A percentile compares a stretch with the other conserved stretches of the same genome.
Conservation (phyloP, 2,797 vertebrate genomes). For the Oreochromis mossambicus region DNA sequence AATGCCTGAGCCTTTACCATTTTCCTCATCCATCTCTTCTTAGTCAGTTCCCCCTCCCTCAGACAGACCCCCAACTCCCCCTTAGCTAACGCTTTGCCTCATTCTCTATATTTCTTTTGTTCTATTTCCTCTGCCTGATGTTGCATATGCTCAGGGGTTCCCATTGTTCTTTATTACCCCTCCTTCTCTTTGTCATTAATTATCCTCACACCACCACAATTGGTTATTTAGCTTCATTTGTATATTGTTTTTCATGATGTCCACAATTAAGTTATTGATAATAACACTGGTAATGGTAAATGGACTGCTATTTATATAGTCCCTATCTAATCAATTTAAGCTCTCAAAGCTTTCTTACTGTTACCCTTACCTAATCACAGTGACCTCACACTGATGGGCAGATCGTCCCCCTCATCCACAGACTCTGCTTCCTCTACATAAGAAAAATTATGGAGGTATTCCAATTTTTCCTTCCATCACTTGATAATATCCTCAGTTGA, state of each 20-base stretch:
- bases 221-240: constrained; percentile 9
- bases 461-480: not conserved
- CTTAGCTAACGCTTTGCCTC: not conserved
- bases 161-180: constrained; percentile 34
- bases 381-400: not conserved
- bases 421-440: not conserved
- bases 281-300: not conserved
- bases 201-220: not conserved
- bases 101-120: constrained; percentile 44
- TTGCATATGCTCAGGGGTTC: not conserved
- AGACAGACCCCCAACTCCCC: not conserved
- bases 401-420: not conserved
- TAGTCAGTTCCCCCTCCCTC: not conserved
- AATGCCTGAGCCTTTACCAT: constrained; percentile 26
- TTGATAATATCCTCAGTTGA: not conserved
- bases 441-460: not conserved
- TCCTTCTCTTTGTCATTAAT: constrained; percentile 19
- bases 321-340: not conserved
- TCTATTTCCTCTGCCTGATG: not conserved
- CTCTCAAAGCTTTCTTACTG: not conserved
- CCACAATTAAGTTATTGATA: constrained; percentile 19
- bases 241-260: constrained; percentile 7
- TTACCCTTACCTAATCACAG: not conserved
- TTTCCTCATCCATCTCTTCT: constrained; percentile 24
- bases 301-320: not conserved